phyloP scores from a whole-genome alignment of 1,140 invertebrate genomes.

The Ridgeia piscesae region DNA sequence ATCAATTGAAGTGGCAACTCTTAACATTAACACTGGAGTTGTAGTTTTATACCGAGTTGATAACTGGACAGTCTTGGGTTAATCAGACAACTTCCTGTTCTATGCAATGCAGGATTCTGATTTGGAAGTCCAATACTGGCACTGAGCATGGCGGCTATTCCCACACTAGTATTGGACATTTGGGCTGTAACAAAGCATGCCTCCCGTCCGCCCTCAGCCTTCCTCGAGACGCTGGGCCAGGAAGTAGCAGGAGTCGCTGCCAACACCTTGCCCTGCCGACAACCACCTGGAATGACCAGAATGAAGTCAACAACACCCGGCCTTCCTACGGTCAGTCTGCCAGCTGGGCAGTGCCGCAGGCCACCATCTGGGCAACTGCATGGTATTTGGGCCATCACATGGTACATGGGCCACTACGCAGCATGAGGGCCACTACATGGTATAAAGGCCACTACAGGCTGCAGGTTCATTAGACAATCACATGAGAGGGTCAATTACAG shows the following conservation, averaged over 20 bases:
- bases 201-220: neutral
- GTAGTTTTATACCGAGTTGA: too few species aligned
- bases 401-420: neutral
- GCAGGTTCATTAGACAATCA: neutral
- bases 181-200: too few species aligned
- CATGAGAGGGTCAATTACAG: neutral
- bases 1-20: too few species aligned
- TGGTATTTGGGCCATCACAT: neutral
- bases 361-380: neutral
- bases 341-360: neutral
- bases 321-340: neutral
- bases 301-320: neutral
- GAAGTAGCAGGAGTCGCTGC: neutral
- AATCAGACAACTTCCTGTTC: too few species aligned
- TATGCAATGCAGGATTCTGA: too few species aligned
- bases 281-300: neutral
- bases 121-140: too few species aligned
- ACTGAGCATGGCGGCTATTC: too few species aligned
- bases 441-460: neutral
- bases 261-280: neutral
- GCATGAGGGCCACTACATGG: neutral
- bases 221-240: neutral
- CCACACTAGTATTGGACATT: too few species aligned
- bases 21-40: too few species aligned
- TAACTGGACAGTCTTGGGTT: too few species aligned